Percentiles rank a stretch among this genome's conserved stretches.
phyloP scores from a whole-genome alignment of 23 tunicate genomes.

The Botrylloides violaceus region DNA sequence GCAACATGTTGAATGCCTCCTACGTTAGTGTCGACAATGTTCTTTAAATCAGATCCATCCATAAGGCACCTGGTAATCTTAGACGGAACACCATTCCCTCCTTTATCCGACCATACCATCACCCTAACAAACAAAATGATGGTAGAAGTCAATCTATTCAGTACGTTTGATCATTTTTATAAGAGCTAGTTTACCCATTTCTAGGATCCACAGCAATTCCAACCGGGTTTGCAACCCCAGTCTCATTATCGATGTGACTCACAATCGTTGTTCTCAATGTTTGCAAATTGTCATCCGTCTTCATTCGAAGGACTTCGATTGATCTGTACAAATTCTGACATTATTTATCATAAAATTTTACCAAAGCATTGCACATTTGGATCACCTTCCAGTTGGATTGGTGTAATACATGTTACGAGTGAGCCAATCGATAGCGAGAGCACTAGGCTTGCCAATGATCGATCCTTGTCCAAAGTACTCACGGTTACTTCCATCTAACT shows the following conservation, averaged over 20 bases:
- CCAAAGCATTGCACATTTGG: too few species aligned
- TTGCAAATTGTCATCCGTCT: conserved; percentile 23
- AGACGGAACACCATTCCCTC: conserved; percentile 42
- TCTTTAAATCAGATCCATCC: conserved; percentile 50
- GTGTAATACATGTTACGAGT: conserved; percentile 73
- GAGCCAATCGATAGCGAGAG: conserved; percentile 78
- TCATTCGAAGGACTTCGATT: conserved; percentile 61
- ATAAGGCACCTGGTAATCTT: conserved; percentile 56
- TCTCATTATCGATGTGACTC: conserved; percentile 58
- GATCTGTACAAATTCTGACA: conserved; percentile 48
- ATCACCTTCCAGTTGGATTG: conserved; percentile 66
- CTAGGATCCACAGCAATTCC: conserved; percentile 81
- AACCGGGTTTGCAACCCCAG: conserved; percentile 64
- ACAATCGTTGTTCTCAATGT: conserved; percentile 33
- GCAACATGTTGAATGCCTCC: conserved; percentile 53
- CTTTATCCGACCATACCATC: conserved; percentile 74
- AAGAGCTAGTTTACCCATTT: conserved; percentile 40
- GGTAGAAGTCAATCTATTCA: neutral
- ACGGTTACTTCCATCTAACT: conserved; percentile 37
- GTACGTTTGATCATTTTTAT: too few species aligned
- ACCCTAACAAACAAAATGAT: conserved; percentile 11
- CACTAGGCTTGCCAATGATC: conserved; percentile 52
- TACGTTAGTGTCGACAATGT: conserved; percentile 37
- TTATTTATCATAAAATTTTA: too few species aligned
- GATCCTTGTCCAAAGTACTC: conserved; percentile 36